Conservation (phyloP, 1,140 invertebrate genomes). For the Calephelis nemesis region DNA sequence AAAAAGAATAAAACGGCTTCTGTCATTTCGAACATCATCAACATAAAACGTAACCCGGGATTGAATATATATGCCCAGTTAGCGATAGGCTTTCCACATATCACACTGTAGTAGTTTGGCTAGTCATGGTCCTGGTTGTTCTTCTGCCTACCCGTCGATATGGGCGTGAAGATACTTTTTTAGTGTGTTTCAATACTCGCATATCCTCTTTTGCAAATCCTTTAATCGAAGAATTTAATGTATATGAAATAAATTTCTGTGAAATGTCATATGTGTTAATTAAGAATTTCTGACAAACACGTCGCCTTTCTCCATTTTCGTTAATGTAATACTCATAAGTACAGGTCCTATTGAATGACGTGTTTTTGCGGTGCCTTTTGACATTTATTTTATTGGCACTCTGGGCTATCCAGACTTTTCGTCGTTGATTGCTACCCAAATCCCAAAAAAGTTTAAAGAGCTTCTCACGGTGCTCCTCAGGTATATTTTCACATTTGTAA, state of each 20-base stretch:
- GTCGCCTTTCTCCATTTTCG: conserved; percentile 7
- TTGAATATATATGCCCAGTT: too few relatives aligned
- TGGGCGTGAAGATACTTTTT: too few relatives aligned
- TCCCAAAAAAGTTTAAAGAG: conserved; percentile 16
- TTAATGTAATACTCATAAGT: conserved; percentile 19
- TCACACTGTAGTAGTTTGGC: too few relatives aligned
- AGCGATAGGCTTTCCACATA: too few relatives aligned
- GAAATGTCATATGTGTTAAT: neutral
- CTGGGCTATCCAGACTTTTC: conserved; percentile 1
- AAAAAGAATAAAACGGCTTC: too few relatives aligned
- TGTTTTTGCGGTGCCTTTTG: conserved; percentile 15
- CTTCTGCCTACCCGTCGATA: too few relatives aligned
- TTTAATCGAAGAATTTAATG: neutral
- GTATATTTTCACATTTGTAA: conserved; percentile 10
- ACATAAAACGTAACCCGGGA: too few relatives aligned
- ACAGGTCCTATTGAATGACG: conserved; percentile 17
- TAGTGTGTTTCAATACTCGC: neutral
- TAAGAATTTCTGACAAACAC: neutral
- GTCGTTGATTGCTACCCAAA: neutral
- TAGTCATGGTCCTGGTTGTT: too few relatives aligned
- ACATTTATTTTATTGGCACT: conserved; percentile 9
- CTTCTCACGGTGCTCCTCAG: conserved; percentile 16
- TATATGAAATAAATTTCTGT: neutral
- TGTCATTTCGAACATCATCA: too few relatives aligned
- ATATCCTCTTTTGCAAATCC: conserved; percentile 4